A percentile compares a stretch with the other conserved stretches of the same genome.
phyloP scores from a whole-genome alignment of 2,113 vertebrate species.

The Acrocephalus kingi region DNA sequence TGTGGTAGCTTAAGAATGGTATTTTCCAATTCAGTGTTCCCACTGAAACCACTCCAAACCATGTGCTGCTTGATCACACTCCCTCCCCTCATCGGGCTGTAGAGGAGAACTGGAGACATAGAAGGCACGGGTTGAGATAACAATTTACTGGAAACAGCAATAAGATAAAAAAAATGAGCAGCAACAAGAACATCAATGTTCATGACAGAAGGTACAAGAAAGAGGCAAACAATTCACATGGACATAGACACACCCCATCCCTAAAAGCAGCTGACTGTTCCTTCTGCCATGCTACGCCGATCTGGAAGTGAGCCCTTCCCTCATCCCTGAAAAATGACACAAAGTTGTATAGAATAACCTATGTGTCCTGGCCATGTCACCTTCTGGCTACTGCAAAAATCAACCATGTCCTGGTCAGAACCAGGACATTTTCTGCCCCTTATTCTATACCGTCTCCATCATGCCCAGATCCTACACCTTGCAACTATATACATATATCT shows the following conservation, averaged over 20 bases:
- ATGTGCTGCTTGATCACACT: not conserved
- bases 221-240: not conserved
- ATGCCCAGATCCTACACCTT: not conserved
- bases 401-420: not conserved
- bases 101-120: not conserved
- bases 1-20: not conserved
- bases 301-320: not conserved
- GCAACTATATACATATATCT: not conserved
- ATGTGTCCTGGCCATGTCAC: not conserved
- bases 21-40: not conserved
- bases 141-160: not conserved
- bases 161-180: not conserved
- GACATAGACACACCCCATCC: not conserved
- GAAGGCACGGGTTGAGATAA: not conserved
- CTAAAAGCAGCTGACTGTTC: not conserved
- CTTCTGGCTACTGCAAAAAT: not conserved
- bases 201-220: not conserved
- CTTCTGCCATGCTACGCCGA: not conserved
- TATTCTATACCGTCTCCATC: not conserved
- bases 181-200: not conserved
- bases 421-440: not conserved
- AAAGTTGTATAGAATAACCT: not conserved
- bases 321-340: not conserved
- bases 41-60: not conserved
- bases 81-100: fast-evolving